phyloP scores from a whole-genome alignment of 1,140 invertebrate genomes.

The Sycobia sp. region DNA sequence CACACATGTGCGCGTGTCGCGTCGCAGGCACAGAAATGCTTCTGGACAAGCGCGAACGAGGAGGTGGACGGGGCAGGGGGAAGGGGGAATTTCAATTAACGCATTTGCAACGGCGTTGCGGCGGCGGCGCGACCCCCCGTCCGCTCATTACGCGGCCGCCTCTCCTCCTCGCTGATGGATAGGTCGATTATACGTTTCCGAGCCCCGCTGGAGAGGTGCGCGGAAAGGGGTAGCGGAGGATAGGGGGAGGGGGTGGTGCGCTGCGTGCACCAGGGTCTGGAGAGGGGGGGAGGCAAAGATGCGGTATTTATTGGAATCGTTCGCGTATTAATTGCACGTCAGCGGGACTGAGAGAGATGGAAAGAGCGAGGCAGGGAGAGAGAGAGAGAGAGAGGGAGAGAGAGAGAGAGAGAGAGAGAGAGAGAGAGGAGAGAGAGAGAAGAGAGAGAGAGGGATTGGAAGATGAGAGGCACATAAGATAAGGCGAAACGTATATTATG shows the following conservation, averaged over 20 bases:
- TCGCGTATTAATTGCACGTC: conserved; percentile 10
- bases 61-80: too few species aligned
- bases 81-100: conserved; percentile 36
- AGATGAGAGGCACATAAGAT: too few species aligned
- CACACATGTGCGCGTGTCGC: too few species aligned
- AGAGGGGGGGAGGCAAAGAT: neutral
- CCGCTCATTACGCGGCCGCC: conserved; percentile 22
- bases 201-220: neutral
- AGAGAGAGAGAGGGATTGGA: too few species aligned
- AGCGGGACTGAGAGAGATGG: too few species aligned
- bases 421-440: neutral
- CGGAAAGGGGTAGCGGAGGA: neutral
- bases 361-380: too few species aligned
- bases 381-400: too few species aligned
- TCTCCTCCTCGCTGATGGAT: conserved; percentile 30
- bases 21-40: neutral
- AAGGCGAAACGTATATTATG: too few species aligned
- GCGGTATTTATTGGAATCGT: conserved; percentile 16
- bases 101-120: conserved; percentile 23
- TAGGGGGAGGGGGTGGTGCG: neutral
- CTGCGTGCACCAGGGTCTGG: too few species aligned
- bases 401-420: neutral
- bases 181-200: conserved; percentile 17
- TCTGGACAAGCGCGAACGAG: conserved; percentile 28
- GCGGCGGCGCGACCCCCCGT: conserved; percentile 13